Conservation (phyloP, 2,113 vertebrate genomes). For the Tachuris rubrigastra region DNA sequence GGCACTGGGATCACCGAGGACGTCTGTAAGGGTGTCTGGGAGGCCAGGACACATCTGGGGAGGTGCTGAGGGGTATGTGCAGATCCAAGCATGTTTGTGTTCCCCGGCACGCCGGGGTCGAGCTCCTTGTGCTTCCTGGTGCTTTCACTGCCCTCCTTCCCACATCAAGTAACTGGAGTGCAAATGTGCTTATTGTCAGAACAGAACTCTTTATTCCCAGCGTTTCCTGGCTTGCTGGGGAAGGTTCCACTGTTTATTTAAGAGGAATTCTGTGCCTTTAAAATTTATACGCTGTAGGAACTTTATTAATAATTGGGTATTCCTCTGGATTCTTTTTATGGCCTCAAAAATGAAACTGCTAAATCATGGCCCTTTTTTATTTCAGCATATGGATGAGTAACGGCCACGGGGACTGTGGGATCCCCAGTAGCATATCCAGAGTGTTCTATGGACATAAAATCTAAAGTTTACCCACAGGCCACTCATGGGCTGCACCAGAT, state of each 20-base stretch:
- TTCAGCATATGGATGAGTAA: not conserved
- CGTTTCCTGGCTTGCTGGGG: not conserved
- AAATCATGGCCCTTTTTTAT: not conserved
- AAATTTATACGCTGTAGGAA: not conserved
- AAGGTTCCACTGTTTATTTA: not conserved
- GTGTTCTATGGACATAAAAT: not conserved
- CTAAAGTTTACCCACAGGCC: not conserved
- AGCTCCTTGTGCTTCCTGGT: not conserved
- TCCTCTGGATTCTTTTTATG: slow-evolving; percentile 14
- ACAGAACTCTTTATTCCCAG: not conserved
- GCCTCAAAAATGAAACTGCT: slow-evolving; percentile 41
- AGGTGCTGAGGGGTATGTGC: not conserved
- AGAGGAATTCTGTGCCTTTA: slow-evolving; percentile 7
- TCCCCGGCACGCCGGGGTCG: not conserved
- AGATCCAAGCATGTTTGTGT: not conserved
- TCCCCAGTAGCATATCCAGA: not conserved
- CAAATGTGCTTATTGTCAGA: slow-evolving; percentile 27
- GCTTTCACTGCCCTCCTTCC: not conserved
- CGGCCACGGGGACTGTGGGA: not conserved
- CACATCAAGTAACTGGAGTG: not conserved
- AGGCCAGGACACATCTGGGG: not conserved
- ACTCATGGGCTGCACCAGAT: not conserved
- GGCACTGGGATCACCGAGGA: not conserved
- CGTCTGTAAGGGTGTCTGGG: not conserved
- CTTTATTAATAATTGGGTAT: slow-evolving; percentile 2